Conservation (phyloP, 1,140 invertebrate genomes). For the Sitobion miscanthi region DNA sequence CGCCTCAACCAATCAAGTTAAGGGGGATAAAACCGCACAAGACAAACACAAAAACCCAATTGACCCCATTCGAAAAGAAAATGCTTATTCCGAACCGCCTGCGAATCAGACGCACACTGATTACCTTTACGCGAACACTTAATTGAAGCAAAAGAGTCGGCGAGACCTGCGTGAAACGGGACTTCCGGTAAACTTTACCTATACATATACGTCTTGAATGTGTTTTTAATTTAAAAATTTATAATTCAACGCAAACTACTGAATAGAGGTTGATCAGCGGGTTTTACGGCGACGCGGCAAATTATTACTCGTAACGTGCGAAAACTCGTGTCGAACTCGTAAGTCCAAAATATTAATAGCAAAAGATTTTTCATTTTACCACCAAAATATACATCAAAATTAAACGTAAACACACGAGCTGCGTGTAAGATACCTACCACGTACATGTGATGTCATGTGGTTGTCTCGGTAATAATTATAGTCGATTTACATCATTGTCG, state of each 20-base stretch:
- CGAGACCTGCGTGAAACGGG: not conserved
- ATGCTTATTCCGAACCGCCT: not conserved
- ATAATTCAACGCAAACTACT: not conserved
- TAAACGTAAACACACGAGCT: not conserved
- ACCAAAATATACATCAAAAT: not conserved
- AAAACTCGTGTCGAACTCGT: not conserved
- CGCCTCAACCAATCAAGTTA: not conserved
- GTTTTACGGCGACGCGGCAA: not conserved
- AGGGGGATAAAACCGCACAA: not conserved
- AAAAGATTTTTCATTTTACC: not conserved
- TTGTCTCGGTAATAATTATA: not conserved
- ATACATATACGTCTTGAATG: not conserved
- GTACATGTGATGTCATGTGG: no score
- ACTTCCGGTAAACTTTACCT: not conserved
- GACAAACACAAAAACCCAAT: constrained; percentile 1
- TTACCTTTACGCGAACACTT: not conserved
- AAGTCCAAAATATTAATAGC: not conserved
- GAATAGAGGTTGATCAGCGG: not conserved
- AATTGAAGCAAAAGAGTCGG: not conserved
- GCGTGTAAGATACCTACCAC: no score
- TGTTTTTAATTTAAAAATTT: not conserved
- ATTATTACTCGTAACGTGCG: not conserved
- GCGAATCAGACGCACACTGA: not conserved
- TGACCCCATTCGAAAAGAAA: not conserved
- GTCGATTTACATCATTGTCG: not conserved